Percentiles rank a stretch among this genome's conserved stretches.
phyloP scores from a whole-genome alignment of 2,888 invertebrate species.

The Ormyrus thymus region DNA sequence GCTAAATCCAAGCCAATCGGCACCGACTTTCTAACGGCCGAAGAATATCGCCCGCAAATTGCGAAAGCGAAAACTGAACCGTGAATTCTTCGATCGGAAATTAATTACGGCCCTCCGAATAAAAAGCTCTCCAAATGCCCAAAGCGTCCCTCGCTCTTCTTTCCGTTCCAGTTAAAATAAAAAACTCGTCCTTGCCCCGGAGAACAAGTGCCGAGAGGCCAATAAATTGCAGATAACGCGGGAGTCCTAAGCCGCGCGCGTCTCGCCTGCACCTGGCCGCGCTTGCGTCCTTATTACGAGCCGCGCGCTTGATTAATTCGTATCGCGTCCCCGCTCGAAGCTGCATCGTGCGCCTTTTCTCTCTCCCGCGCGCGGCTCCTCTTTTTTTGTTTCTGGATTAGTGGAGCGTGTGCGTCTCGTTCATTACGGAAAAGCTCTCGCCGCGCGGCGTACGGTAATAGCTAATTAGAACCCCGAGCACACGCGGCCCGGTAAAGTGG shows the following conservation, averaged over 20 bases:
- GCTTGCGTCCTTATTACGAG: too few species aligned
- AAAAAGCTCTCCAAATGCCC: not conserved
- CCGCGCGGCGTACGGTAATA: conserved; percentile 5
- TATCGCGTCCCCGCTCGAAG: conserved; percentile 9
- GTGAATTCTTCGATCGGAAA: not conserved
- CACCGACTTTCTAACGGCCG: not conserved
- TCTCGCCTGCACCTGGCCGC: too few species aligned
- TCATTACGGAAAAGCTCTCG: conserved; percentile 32
- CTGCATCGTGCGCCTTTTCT: not conserved
- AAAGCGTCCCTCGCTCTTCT: too few species aligned
- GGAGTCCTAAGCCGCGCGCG: not conserved
- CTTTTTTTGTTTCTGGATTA: conserved; percentile 31
- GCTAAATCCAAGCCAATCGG: too few species aligned
- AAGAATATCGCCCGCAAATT: not conserved
- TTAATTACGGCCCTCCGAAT: not conserved
- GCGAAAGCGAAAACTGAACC: not conserved
- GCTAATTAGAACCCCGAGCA: conserved; percentile 13
- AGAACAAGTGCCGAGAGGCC: conserved; percentile 8
- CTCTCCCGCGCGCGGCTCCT: not conserved
- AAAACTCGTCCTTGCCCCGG: not conserved
- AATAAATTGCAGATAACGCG: conserved; percentile 12
- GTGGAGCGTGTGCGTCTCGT: conserved; percentile 36
- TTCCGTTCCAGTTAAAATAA: too few species aligned
- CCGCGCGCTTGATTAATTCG: conserved; percentile 32
- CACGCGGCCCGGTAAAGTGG: not conserved